Conservation (phyloP, 2,113 vertebrate genomes). For the Sceloporus undulatus region DNA sequence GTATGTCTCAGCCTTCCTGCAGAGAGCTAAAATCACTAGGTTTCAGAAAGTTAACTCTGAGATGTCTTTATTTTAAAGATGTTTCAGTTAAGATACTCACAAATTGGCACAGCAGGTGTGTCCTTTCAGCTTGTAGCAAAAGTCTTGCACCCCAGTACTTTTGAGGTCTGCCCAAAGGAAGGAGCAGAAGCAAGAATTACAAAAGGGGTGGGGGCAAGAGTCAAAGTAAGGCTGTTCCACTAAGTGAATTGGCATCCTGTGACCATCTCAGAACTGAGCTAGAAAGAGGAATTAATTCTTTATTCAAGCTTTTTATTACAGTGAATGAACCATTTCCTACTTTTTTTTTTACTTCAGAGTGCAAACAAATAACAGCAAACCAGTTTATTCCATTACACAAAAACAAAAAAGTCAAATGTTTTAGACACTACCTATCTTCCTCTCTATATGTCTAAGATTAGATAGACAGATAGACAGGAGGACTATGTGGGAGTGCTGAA, state of each 20-base stretch:
- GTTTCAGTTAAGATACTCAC: constrained; percentile 45
- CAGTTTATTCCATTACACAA: background rate
- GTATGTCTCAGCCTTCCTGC: constrained; percentile 1
- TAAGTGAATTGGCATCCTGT: background rate
- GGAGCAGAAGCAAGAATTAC: background rate
- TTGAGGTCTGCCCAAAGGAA: constrained; percentile 14
- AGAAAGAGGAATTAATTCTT: constrained; percentile 20
- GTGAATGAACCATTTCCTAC: background rate
- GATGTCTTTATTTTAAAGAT: constrained; percentile 53
- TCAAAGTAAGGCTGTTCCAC: background rate
- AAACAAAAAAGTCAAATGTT: background rate
- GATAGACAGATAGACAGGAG: no score
- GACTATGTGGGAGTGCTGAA: no score
- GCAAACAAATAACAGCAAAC: background rate
- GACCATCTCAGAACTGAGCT: background rate
- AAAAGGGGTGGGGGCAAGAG: background rate
- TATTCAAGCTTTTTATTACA: background rate
- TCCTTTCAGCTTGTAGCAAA: constrained; percentile 60
- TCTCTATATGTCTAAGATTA: background rate
- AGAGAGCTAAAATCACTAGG: constrained; percentile 29
- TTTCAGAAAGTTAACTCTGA: constrained; percentile 34
- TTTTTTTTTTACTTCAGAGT: background rate
- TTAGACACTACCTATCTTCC: constrained; percentile 27
- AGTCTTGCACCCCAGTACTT: background rate
- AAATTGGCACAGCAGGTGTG: constrained; percentile 36